Conservation (phyloP, 1,140 invertebrate genomes). For the Nixonia krombeini region DNA sequence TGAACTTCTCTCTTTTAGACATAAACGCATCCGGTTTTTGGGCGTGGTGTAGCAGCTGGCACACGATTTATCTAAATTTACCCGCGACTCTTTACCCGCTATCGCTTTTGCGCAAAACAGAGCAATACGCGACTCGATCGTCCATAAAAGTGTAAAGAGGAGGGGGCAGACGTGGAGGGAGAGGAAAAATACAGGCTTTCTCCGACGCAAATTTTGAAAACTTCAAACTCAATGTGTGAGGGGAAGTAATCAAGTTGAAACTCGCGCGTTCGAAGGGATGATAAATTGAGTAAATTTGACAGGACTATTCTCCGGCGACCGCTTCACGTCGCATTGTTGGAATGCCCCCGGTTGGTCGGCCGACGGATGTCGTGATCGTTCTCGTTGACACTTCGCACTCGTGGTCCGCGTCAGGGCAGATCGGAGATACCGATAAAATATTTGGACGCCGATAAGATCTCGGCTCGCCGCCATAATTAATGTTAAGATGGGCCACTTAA, state of each 20-base stretch:
- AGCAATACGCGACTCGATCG: constrained; percentile 21
- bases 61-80: constrained; percentile 52
- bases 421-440: neutral
- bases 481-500: constrained; percentile 4
- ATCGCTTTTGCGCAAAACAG: constrained; percentile 39
- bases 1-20: constrained; percentile 39
- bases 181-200: constrained; percentile 40
- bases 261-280: no score
- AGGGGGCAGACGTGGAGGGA: no score
- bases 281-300: no score
- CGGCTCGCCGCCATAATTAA: neutral
- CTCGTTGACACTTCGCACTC: neutral
- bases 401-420: neutral
- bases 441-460: neutral
- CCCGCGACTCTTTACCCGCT: constrained; percentile 39
- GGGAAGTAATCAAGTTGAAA: constrained; percentile 2
- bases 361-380: neutral
- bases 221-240: no score
- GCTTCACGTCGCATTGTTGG: no score
- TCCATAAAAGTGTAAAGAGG: no score
- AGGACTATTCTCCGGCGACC: no score
- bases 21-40: constrained; percentile 38
- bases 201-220: constrained; percentile 47
- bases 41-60: constrained; percentile 30
- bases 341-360: no score